Evolutionary conservation across 2,113 vertebrate genomes (phyloP).

Genomic region (Lonchura striata): DNA sequence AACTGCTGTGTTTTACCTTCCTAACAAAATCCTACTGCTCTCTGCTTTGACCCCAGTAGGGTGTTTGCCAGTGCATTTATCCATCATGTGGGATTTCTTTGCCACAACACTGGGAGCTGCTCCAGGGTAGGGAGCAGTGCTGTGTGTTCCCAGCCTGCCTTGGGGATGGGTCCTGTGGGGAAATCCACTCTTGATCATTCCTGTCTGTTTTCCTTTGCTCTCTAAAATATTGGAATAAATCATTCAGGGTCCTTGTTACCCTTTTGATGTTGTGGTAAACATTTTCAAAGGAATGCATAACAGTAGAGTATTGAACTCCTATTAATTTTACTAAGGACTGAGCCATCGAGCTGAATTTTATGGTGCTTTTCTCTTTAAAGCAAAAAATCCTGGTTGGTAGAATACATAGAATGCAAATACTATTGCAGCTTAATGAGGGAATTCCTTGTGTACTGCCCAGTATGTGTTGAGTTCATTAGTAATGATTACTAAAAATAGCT

Average conservation of each 20-base stretch:
- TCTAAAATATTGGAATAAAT: background rate
- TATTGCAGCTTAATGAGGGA: background rate
- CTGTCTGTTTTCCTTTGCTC: background rate
- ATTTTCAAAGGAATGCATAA: background rate
- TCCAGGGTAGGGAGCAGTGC: fast-evolving
- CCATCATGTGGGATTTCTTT: fast-evolving
- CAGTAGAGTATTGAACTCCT: background rate
- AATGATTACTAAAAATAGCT: background rate
- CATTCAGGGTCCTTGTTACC: background rate
- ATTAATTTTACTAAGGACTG: background rate
- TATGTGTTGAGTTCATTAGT: background rate
- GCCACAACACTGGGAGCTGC: fast-evolving
- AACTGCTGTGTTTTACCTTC: background rate
- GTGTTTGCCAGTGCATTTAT: fast-evolving
- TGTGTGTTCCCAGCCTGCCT: background rate
- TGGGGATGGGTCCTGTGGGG: background rate
- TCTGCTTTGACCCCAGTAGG: background rate
- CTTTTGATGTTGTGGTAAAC: background rate
- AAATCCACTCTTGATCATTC: background rate
- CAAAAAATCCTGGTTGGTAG: background rate
- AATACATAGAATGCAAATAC: background rate
- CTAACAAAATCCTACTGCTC: background rate
- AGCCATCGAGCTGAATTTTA: background rate
- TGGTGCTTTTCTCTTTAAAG: background rate
- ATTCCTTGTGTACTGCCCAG: background rate